Base-by-base conservation (phyloP, 1,140 invertebrate species). In the Protaetia brevitarsis region DNA sequence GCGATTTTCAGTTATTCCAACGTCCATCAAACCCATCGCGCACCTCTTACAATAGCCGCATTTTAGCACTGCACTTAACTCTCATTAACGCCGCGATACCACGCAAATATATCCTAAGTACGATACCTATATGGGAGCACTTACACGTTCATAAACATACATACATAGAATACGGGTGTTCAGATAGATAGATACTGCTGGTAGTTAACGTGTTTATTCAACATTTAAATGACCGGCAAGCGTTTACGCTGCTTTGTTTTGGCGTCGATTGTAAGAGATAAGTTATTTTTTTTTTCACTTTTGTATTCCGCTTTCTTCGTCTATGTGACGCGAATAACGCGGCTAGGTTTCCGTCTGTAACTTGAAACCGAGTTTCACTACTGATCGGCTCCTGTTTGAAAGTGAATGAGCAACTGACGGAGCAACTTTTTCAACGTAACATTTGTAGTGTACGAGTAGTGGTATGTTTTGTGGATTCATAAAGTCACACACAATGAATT, bases 331-430 rank as follows among this genome's bases (percentile, higher is more conserved):
- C 16, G 41, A 23, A 1, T 10, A 51, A 51, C 19, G 19, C 41
- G 19, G 26, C 19, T 51, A 51, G 26, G 31, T 23, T 6, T 51
- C 26, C 1, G 26, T 10, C 41, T 3, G 19, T 8, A 51, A 51
- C 41, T 16, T 34, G 8, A 34, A 34, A 34, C 1, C 41, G 13
- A 51, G 19, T n/a, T n/a, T n/a, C 41, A 34, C 31, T 0, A 51
- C 41, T 51, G 41, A 51, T 51, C 19, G 19, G 11, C 41, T 23
- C 41, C 41, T 51, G 41, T 51, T 51, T 51, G 41, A 51, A 51
- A 41, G 37, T 41, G 37, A 41, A 41, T 16, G 19, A 41, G 26
- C 41, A 51, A 51, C 41, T 23, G 16, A 51, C 41, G 41, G 41
- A 51, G 41, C 26, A 51, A 51, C 41, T 51, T 51, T 51, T 51